Percentiles rank a stretch among this genome's conserved stretches.
These are phyloP conservation scores for Himalopsyche tibetana DNA, from an alignment of 2,888 invertebrate genomes.

Conservation along the genomic window DNA sequence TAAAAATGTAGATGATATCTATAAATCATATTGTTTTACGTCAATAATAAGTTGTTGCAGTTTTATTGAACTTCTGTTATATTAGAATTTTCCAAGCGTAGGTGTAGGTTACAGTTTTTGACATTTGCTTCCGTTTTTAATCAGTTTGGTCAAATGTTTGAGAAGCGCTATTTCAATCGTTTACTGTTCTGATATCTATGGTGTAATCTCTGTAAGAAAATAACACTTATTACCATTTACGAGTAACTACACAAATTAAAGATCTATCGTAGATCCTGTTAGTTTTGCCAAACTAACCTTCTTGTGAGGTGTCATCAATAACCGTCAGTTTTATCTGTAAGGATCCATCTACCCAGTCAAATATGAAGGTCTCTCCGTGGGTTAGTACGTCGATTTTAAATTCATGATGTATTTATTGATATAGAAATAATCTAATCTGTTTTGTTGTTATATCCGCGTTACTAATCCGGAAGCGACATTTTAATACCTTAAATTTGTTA, in stretches of 20 bases:
- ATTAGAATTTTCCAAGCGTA: no score
- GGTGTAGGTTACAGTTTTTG: background rate
- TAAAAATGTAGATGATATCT: no score
- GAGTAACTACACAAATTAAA: background rate
- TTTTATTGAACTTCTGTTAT: no score
- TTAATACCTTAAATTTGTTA: background rate
- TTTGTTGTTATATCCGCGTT: slow-evolving; percentile 7
- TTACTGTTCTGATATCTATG: background rate
- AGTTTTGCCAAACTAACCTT: slow-evolving; percentile 2
- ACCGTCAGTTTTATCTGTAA: background rate
- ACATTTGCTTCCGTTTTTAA: background rate
- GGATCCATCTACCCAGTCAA: background rate
- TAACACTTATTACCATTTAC: background rate
- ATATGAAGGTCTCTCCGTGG: background rate
- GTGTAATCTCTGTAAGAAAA: background rate
- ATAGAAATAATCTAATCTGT: slow-evolving; percentile 13
- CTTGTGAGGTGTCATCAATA: slow-evolving; percentile 17
- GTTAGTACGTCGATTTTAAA: background rate
- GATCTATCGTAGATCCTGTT: background rate
- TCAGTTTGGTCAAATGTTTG: background rate
- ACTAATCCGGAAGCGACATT: background rate
- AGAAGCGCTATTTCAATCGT: no score
- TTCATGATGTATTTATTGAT: slow-evolving; percentile 1
- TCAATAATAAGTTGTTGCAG: no score
- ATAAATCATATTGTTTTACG: no score